Percentiles rank a stretch among this genome's conserved stretches.
These are phyloP conservation scores for Prolemur simus DNA, from an alignment of 2,113 vertebrate species.

Conservation along the genomic window DNA sequence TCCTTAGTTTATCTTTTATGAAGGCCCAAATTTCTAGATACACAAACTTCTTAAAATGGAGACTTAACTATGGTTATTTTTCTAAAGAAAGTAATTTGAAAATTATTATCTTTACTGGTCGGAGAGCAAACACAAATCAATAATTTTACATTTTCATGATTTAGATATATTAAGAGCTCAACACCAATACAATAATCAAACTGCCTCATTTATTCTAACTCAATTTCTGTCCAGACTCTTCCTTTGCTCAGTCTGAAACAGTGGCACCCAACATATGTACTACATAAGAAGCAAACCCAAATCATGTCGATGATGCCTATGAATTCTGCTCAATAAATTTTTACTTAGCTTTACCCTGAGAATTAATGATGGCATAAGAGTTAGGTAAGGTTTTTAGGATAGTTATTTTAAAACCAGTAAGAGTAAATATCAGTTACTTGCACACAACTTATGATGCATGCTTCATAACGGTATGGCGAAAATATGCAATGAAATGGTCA, in stretches of 20 bases:
- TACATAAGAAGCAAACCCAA: slow-evolving; percentile 33
- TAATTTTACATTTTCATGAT: not conserved
- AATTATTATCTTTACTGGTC: not conserved
- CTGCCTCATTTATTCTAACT: not conserved
- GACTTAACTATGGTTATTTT: not conserved
- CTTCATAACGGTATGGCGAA: not conserved
- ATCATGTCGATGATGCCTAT: not conserved
- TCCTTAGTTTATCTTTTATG: not conserved
- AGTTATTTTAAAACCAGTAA: not conserved
- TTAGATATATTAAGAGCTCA: slow-evolving; percentile 14
- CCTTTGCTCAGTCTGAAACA: slow-evolving; percentile 26
- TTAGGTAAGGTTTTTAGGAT: not conserved
- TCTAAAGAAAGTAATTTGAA: not conserved
- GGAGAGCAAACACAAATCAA: not conserved
- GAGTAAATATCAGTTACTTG: not conserved
- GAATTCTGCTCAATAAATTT: slow-evolving; percentile 31
- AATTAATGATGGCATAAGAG: not conserved
- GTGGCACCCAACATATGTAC: not conserved
- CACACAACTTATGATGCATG: not conserved
- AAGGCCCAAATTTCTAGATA: not conserved
- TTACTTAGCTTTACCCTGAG: not conserved
- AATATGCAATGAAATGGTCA: not conserved
- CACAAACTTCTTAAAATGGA: not conserved
- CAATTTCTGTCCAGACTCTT: not conserved
- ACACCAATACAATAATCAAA: not conserved